phyloP scores from a whole-genome alignment of 37 sponge, comb jelly and placozoan genomes.

The Spongilla lacustris region DNA sequence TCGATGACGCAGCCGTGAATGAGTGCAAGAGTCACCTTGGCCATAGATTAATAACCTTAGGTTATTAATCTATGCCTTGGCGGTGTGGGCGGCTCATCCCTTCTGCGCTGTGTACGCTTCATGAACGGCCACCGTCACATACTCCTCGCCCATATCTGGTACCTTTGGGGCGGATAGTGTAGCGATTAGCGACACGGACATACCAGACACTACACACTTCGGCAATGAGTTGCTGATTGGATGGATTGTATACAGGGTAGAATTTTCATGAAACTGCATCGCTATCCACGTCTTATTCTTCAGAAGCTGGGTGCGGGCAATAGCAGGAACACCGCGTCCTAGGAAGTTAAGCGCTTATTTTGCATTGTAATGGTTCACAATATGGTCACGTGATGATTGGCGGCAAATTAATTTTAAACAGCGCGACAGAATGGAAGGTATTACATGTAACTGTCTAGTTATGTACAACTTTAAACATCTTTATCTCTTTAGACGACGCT shows the following conservation, averaged over 20 bases:
- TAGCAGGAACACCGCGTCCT: conserved; percentile 16
- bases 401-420: not conserved
- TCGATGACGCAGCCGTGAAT: not conserved
- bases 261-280: conserved; percentile 17
- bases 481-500: not conserved
- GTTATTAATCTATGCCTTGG: too few species aligned
- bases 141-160: conserved; percentile 63
- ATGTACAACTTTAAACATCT: too few species aligned
- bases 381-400: not conserved
- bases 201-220: conserved; percentile 24
- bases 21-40: conserved; percentile 42
- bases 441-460: too few species aligned
- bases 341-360: not conserved
- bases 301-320: conserved; percentile 23
- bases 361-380: too few species aligned
- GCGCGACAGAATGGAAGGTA: not conserved
- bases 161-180: conserved; percentile 7
- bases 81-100: conserved; percentile 48
- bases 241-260: conserved; percentile 70
- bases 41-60: too few species aligned
- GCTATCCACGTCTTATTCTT: conserved; percentile 60
- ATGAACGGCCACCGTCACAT: conserved; percentile 57
- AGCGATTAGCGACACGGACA: not conserved
- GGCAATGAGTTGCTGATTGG: conserved; percentile 62
- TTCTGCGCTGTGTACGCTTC: conserved; percentile 53